Base-by-base conservation (phyloP, 1,140 invertebrate genomes). In the Pachyrhynchus sulphureomaculatus region DNA sequence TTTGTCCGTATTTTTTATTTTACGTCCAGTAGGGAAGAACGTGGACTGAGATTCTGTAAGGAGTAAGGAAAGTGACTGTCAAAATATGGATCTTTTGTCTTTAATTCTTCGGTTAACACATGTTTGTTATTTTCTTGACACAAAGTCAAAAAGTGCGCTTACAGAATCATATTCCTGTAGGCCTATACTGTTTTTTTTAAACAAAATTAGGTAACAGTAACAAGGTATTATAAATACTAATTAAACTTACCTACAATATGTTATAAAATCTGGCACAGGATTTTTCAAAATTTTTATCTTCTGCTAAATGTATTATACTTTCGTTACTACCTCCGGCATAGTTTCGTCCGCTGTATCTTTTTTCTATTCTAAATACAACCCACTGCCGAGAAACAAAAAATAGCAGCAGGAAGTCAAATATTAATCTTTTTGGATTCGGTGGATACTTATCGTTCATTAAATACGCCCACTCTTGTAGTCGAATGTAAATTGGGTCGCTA, bases 391-490 rank as follows among this genome's bases (percentile, higher is more conserved):
- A 88, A 4, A 93, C 86, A 72, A 98, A 88, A 33, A 98, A 70
- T 10, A 99, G 75, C 10, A 98, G 82, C 65, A 98, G 86, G 70
- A 95, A 96, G 77, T 99, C 97, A 72, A 93, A 93, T 13, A 98
- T 83, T 6, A 98, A 78, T 79, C 94, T 93, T 26, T 84, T 81
- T 0, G 91, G 81, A 71, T 88, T 84, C 0, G 91, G 92, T 17
- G 86, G 85, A 68, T 84, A 80, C 23, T 83, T 75, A 15, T 88
- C 85, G 75, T 95, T 91, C 1, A 96, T 91, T 17, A 99, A 79
- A 77, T 87, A 96, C 33, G 97, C 84, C 93, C 95, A 98, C 24
- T 88, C 87, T 65, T 92, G 87, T 4, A 98, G 76, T 64, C 87
- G 84, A 65, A 88, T 71, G 45, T 76, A 69, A 65, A 29, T 78